phyloP scores from a whole-genome alignment of 1,140 invertebrate species.

The Pogonomyrmex barbatus region DNA sequence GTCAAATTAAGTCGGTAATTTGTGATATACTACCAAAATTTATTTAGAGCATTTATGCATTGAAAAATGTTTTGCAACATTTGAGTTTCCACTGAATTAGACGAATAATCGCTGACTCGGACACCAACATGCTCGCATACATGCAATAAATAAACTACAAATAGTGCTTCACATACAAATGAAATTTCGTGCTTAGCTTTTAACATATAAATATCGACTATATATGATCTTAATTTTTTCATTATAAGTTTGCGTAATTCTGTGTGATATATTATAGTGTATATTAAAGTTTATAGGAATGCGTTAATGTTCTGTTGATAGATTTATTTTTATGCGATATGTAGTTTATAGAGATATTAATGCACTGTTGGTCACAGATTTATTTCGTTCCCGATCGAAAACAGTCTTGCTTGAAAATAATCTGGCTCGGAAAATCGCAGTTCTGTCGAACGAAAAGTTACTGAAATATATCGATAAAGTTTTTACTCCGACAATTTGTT shows the following conservation, averaged over 20 bases:
- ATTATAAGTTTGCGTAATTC: neutral
- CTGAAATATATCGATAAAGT: constrained; percentile 25
- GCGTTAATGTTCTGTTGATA: neutral
- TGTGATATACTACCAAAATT: neutral
- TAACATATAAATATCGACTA: neutral
- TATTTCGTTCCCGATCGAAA: constrained; percentile 32
- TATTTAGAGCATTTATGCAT: neutral
- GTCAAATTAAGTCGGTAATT: neutral
- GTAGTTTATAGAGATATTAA: constrained; percentile 20
- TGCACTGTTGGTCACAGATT: constrained; percentile 11
- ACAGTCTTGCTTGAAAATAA: constrained; percentile 8
- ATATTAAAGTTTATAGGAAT: neutral
- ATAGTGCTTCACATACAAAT: neutral
- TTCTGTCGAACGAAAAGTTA: constrained; percentile 40
- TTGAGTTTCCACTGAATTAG: constrained; percentile 47
- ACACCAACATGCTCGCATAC: neutral
- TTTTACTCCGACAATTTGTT: constrained; percentile 33
- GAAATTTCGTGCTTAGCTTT: neutral
- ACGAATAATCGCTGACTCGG: constrained; percentile 28
- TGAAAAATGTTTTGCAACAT: constrained; percentile 41
- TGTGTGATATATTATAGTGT: neutral
- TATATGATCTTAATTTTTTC: constrained; percentile 14
- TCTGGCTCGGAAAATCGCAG: constrained; percentile 2
- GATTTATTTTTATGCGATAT: constrained; percentile 11
- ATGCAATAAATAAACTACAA: neutral